Evolutionary conservation across 2,888 invertebrate genomes (phyloP).

Genomic region (Pharmacophagus antenor): DNA sequence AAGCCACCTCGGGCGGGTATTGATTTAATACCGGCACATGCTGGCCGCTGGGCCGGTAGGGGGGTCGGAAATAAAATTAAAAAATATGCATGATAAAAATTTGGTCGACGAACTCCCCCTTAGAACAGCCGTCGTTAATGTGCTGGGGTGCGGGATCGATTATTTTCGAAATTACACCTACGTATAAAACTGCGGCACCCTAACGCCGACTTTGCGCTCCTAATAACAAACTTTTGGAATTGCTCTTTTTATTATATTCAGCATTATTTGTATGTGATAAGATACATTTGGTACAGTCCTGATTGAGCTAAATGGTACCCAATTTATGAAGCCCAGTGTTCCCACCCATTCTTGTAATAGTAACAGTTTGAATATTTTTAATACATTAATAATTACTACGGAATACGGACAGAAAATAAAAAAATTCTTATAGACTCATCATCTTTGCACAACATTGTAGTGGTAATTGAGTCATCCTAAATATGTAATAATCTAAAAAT

Average conservation of each 20-base stretch:
- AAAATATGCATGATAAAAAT: slow-evolving; percentile 69
- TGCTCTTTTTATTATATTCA: slow-evolving; percentile 30
- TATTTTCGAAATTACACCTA: slow-evolving; percentile 59
- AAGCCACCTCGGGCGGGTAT: slow-evolving; percentile 51
- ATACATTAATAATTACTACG: too few species aligned
- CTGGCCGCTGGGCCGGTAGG: slow-evolving; percentile 48
- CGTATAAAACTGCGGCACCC: slow-evolving; percentile 36
- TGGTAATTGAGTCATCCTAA: too few species aligned
- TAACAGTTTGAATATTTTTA: too few species aligned
- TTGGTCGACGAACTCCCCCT: slow-evolving; percentile 68
- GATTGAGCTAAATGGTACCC: too few species aligned
- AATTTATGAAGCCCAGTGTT: neutral
- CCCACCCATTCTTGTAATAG: too few species aligned
- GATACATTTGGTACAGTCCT: neutral
- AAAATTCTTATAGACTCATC: too few species aligned
- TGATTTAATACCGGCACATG: slow-evolving; percentile 63
- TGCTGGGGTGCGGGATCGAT: slow-evolving; percentile 60
- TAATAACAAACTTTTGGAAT: slow-evolving; percentile 35
- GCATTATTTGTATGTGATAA: slow-evolving; percentile 4
- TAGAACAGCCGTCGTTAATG: slow-evolving; percentile 53
- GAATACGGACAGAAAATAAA: too few species aligned
- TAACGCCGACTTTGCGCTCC: slow-evolving; percentile 35
- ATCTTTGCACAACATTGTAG: too few species aligned
- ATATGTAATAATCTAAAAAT: too few species aligned
- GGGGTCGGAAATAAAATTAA: slow-evolving; percentile 73